phyloP scores from a whole-genome alignment of 1,140 invertebrate species.

The Trichomalopsis sarcophagae region DNA sequence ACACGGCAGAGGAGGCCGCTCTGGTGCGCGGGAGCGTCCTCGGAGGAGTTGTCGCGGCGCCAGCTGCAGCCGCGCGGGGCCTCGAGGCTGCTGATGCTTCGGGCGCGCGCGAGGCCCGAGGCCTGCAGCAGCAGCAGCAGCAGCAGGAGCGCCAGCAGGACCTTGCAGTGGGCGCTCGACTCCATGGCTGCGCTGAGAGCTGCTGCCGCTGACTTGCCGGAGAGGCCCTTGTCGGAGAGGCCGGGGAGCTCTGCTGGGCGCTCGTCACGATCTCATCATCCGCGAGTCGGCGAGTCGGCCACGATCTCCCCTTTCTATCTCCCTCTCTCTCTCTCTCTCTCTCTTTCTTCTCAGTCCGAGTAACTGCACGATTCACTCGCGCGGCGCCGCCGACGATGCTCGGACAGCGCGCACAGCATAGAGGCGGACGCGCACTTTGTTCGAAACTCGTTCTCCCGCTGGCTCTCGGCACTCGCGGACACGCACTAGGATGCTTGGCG shows the following conservation, averaged over 20 bases:
- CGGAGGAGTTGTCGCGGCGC: conserved; percentile 64
- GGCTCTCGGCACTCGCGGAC: background rate
- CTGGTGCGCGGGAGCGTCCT: conserved; percentile 70
- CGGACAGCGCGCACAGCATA: no score
- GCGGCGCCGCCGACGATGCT: no score
- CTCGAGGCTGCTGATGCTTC: conserved; percentile 68
- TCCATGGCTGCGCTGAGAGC: conserved; percentile 38
- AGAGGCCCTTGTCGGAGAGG: background rate
- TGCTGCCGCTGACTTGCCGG: background rate
- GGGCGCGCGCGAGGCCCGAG: conserved; percentile 23
- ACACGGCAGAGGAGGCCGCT: conserved; percentile 80
- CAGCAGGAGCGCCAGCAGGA: conserved; percentile 55
- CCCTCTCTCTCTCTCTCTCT: no score
- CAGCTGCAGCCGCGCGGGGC: conserved; percentile 82
- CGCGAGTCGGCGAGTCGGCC: background rate
- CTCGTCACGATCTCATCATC: conserved; percentile 49
- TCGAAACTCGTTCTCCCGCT: no score
- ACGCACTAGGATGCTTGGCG: background rate
- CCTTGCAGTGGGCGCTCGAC: conserved; percentile 24
- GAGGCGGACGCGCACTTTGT: no score
- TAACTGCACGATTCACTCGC: no score
- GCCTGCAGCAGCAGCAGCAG: conserved; percentile 55
- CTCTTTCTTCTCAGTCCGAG: no score
- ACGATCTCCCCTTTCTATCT: no score
- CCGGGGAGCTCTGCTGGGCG: background rate